Conservation (phyloP, 2,113 vertebrate species). For the Brienomyrus brachyistius region DNA sequence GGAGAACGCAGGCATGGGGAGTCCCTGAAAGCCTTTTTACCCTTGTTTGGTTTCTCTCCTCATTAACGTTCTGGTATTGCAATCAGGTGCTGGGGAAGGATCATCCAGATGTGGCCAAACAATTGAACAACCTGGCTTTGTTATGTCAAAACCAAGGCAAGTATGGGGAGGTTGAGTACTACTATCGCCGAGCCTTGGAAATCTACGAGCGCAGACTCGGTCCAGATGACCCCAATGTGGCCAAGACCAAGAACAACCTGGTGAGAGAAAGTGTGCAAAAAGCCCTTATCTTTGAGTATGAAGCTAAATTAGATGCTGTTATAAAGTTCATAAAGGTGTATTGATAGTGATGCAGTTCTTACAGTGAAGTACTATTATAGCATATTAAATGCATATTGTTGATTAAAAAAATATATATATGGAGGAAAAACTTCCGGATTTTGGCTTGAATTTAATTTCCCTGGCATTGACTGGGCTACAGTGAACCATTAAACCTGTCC, state of each 20-base stretch:
- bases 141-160: slow-evolving; percentile 83
- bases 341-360: neutral
- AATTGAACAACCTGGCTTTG: slow-evolving; percentile 79
- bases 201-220: slow-evolving; percentile 75
- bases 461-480: neutral
- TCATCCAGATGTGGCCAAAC: slow-evolving; percentile 81
- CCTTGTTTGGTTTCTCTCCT: neutral
- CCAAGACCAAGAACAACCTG: slow-evolving; percentile 78
- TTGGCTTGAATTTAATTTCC: neutral
- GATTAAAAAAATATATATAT: neutral
- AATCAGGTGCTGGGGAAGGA: slow-evolving; percentile 72
- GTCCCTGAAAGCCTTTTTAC: neutral
- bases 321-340: neutral
- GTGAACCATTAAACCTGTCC: neutral
- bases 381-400: neutral
- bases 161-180: slow-evolving; percentile 78
- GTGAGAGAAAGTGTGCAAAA: slow-evolving; percentile 35
- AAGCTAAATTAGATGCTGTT: neutral
- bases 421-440: neutral
- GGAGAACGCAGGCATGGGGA: too few relatives aligned
- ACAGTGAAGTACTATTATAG: neutral
- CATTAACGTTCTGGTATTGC: neutral
- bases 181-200: slow-evolving; percentile 72
- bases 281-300: neutral
- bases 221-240: slow-evolving; percentile 69